These are phyloP conservation scores for Nematopogon swammerdamellus DNA, from an alignment of 2,888 invertebrate genomes.

Conservation along the genomic window DNA sequence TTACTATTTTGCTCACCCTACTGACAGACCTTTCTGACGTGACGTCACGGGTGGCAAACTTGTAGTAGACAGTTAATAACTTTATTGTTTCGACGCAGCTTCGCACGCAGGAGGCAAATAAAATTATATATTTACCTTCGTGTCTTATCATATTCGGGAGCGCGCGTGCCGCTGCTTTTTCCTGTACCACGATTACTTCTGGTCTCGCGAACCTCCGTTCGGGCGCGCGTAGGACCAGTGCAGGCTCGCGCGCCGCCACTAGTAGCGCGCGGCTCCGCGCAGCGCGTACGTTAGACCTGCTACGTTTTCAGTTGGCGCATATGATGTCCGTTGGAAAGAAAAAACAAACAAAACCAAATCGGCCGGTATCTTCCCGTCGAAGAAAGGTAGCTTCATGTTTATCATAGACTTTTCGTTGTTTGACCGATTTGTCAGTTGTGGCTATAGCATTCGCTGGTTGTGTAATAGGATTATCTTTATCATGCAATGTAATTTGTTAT, in stretches of 20 bases:
- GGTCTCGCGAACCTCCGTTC: not conserved
- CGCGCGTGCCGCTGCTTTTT: not conserved
- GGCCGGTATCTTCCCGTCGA: not conserved
- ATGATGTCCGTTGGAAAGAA: too few relatives aligned
- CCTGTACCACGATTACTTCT: not conserved
- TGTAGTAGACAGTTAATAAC: too few relatives aligned
- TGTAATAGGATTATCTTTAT: too few relatives aligned
- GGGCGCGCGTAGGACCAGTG: not conserved
- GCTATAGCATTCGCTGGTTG: too few relatives aligned
- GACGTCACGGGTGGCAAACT: too few relatives aligned
- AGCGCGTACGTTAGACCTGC: not conserved
- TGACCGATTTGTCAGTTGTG: constrained; percentile 2
- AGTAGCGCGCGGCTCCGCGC: not conserved
- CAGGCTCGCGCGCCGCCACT: not conserved
- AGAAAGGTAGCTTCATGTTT: not conserved
- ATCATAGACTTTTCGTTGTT: constrained; percentile 1
- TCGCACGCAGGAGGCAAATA: not conserved
- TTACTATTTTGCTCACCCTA: too few relatives aligned
- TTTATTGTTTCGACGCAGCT: not conserved
- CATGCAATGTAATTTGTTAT: too few relatives aligned
- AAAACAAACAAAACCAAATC: not conserved
- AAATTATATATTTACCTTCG: not conserved
- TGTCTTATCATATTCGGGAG: not conserved
- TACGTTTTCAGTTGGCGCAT: not conserved
- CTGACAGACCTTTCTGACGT: too few relatives aligned